phyloP scores from a whole-genome alignment of 2,797 vertebrate species.

The Esox lucius region DNA sequence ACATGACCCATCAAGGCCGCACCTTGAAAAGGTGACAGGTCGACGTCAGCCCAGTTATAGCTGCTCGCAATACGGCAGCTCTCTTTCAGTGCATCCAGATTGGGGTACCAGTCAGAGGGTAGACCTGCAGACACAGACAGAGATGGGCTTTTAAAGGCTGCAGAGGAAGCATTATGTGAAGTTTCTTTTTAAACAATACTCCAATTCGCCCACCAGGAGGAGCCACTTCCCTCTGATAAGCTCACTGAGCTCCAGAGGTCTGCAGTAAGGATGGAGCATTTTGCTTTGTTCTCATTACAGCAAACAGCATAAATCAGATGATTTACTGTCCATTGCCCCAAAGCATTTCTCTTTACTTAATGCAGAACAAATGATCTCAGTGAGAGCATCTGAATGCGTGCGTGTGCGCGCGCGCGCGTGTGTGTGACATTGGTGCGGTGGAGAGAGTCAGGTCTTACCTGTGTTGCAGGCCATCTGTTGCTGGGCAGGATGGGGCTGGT shows the following conservation, averaged over 20 bases:
- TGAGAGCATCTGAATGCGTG: conserved; percentile 3
- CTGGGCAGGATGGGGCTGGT: conserved; percentile 81
- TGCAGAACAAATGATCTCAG: conserved; percentile 38
- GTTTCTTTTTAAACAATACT: conserved; percentile 3
- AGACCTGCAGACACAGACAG: conserved; percentile 74
- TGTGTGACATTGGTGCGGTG: neutral
- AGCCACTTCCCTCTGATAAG: conserved; percentile 54
- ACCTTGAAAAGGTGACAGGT: conserved; percentile 95
- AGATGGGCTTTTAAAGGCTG: neutral
- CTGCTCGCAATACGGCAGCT: conserved; percentile 93
- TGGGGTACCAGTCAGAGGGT: conserved; percentile 89
- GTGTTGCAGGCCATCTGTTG: conserved; percentile 88
- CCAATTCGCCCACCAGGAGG: conserved; percentile 63
- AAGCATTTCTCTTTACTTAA: conserved; percentile 44
- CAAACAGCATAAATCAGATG: conserved; percentile 57
- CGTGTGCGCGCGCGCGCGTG: conserved; percentile 10
- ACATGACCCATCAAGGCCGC: neutral
- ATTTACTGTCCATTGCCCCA: conserved; percentile 55
- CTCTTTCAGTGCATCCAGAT: conserved; percentile 92
- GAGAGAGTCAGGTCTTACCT: conserved; percentile 73
- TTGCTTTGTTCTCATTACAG: conserved; percentile 74
- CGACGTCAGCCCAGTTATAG: conserved; percentile 94
- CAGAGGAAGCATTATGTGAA: neutral
- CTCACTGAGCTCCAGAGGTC: conserved; percentile 16
- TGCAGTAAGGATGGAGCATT: conserved; percentile 38